These are phyloP conservation scores for Sebastiscus albofasciatus DNA, from an alignment of 2,797 vertebrate species.

Conservation along the genomic window DNA sequence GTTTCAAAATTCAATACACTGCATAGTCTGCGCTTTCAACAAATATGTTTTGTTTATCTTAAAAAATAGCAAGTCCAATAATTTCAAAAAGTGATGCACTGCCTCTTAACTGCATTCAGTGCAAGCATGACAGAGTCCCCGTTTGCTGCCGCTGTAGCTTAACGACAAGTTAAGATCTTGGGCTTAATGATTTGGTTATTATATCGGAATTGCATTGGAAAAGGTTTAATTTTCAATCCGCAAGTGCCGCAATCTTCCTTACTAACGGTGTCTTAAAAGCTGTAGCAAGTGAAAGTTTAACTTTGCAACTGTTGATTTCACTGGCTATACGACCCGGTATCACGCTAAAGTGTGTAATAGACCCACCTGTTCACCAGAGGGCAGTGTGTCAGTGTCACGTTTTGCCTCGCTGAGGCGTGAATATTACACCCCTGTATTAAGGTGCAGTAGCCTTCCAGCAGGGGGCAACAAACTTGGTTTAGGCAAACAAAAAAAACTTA, in stretches of 20 bases:
- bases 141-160: not conserved
- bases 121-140: not conserved
- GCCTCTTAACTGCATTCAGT: not conserved
- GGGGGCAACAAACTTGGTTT: too few relatives aligned
- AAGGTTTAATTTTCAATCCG: not conserved
- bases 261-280: not conserved
- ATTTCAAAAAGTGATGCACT: not conserved
- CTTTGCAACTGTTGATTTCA: not conserved
- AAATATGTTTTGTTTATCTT: conserved; percentile 12
- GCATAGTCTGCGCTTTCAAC: not conserved
- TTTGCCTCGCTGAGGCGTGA: too few relatives aligned
- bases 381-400: too few relatives aligned
- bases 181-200: not conserved
- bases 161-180: not conserved
- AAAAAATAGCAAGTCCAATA: not conserved
- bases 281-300: not conserved
- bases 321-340: too few relatives aligned
- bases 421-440: too few relatives aligned
- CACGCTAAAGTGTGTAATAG: too few relatives aligned
- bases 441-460: too few relatives aligned
- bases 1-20: conserved; percentile 37
- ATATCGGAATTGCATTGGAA: not conserved
- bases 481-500: too few relatives aligned
- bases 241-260: not conserved
- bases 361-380: too few relatives aligned